Conservation (phyloP, 1,140 invertebrate genomes). For the Eueides isabella region DNA sequence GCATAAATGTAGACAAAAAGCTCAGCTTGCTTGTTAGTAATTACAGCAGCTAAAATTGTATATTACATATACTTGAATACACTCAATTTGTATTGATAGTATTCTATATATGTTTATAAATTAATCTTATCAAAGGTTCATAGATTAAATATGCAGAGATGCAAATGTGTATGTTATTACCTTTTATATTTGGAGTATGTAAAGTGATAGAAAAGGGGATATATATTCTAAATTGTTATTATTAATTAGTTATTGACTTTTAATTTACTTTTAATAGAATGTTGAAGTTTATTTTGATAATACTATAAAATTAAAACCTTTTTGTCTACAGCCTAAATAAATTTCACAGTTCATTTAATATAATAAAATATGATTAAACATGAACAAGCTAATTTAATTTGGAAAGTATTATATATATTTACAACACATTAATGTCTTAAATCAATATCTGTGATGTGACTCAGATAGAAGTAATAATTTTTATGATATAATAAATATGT, state of each 20-base stretch:
- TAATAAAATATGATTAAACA: neutral
- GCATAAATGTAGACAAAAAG: slow-evolving; percentile 98
- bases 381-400: neutral
- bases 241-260: neutral
- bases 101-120: slow-evolving; percentile 4
- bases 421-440: neutral
- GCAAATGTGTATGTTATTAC: slow-evolving; percentile 8
- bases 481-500: neutral
- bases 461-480: neutral
- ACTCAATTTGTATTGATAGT: slow-evolving; percentile 4
- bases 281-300: neutral
- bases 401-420: too few species aligned
- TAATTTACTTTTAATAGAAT: slow-evolving; percentile 6
- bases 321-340: neutral
- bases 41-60: neutral
- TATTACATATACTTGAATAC: slow-evolving; percentile 18
- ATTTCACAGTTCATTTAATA: neutral
- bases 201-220: neutral
- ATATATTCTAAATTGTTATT: slow-evolving; percentile 11
- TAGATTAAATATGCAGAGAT: slow-evolving; percentile 3
- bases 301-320: neutral
- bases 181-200: slow-evolving; percentile 16
- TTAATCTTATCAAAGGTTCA: slow-evolving; percentile 4
- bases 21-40: slow-evolving; percentile 88
- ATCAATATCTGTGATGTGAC: neutral